Evolutionary conservation across 2,888 invertebrate genomes (phyloP).

Genomic region (Folsomia manolachei): DNA sequence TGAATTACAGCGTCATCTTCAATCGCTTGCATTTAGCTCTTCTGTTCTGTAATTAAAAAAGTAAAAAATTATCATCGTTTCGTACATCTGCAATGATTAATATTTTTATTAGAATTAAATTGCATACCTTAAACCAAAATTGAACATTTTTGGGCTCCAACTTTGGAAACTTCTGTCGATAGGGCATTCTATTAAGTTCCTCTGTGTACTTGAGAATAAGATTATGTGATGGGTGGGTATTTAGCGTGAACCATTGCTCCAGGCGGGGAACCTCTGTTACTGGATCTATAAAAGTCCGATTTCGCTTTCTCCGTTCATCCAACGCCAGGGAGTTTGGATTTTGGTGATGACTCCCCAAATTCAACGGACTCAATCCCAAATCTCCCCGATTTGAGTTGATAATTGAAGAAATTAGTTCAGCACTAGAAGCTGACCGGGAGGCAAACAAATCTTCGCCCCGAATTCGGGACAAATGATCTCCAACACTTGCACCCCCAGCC

Average conservation of each 20-base stretch:
- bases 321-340: constrained; percentile 39
- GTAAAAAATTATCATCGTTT: no score
- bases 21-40: constrained; percentile 96
- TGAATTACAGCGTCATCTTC: constrained; percentile 63
- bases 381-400: constrained; percentile 48
- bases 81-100: no score
- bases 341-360: constrained; percentile 42
- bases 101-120: no score
- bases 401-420: constrained; percentile 48
- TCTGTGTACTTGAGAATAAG: constrained; percentile 96
- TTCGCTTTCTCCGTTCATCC: constrained; percentile 84
- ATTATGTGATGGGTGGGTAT: constrained; percentile 96
- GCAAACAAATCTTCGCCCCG: constrained; percentile 43
- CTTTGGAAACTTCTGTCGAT: constrained; percentile 96
- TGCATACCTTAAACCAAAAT: constrained; percentile 99
- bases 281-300: constrained; percentile 98
- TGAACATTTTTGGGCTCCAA: constrained; percentile 98
- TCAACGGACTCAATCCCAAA: constrained; percentile 42
- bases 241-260: constrained; percentile 94
- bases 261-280: constrained; percentile 93
- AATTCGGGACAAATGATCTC: constrained; percentile 36
- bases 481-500: constrained; percentile 18
- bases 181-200: constrained; percentile 93
- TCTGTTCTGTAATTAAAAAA: no score
- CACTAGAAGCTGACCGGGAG: constrained; percentile 41